Evolutionary conservation across 2,113 vertebrate genomes (phyloP), one percentile per base, ranked within the genome.

Genomic region (Lonchura striata): DNA sequence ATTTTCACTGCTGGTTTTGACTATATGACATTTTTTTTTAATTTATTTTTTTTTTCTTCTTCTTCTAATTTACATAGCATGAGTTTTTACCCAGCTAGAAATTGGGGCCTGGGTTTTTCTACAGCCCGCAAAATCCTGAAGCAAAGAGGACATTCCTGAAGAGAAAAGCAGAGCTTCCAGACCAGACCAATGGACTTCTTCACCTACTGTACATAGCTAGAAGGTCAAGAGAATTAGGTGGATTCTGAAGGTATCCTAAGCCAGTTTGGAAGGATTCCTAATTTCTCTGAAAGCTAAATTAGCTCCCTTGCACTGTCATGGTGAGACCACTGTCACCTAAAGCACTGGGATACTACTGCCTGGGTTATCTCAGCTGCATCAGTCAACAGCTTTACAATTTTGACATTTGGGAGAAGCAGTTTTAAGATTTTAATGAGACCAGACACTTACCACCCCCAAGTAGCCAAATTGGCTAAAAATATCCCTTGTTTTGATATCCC

Each of bases 401-500:
- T 89, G 95, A 89, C 88, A 65, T 54, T 76, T 91, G 72, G 74
- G 57, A 96, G 84, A 95, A 93, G 82, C 23, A 78, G 44, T 86
- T 95, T 37, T 83, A 78, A 89, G 88, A 87, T 80, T 92, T 80
- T 92, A 96, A 95, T 88, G 83, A 92, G 25, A 64, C 11, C 46
- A 87, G 94, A 95, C 88, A 82, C 63, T 82, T 83, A 81, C 70
- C 85, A 87, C 90, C 66, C 87, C 86, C 86, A 93, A 90, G 90
- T 86, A 97, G 90, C 94, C 74, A 92, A 88, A 70, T 50, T 89
- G 84, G n/a, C 94, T 87, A 76, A 94, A 97, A 86, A 82, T 91
- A 96, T 64, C 82, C 54, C 30, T 77, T 87, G 79, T 95, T 92
- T 95, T 97, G 95, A 61, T 97, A 91, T 91, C 93, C 64, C 82